Base-by-base conservation (phyloP, 2,888 invertebrate species). In the Apotomis capreana region DNA sequence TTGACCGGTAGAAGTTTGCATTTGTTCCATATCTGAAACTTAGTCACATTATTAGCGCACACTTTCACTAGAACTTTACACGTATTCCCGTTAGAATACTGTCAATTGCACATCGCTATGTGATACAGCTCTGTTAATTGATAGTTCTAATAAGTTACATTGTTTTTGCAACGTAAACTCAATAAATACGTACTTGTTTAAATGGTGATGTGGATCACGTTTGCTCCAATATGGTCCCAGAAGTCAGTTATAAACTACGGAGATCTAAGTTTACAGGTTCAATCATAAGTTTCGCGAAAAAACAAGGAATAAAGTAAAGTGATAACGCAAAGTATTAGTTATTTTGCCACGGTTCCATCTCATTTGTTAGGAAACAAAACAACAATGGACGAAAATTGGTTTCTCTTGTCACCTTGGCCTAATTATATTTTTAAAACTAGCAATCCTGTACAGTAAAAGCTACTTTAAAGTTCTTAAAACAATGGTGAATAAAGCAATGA, bases 1-100 rank as follows among this genome's bases (percentile, higher is more conserved):
- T 78, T 13, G 76, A 69, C 61, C 83, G 74, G 67, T 74, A 0
- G 83, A 75, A 4, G 85, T 79, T 75, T 89, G 91, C 58, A 91
- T 79, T 73, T 88, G 90, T 9, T 92, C 91, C 92, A 92, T 92
- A 64, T 81, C 68, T 72, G 68, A 68, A 72, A 72, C n/a, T 44
- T 51, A 36, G n/a, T 3, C n/a, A 51, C 46, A n/a, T 3, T 4
- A n/a, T 40, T 37, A 55, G 40, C 37, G 6, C 9, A 62, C 37
- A 40, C 52, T 51, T 68, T 62, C 15, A 49, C 46, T 37, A 46
- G 15, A 12, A 15, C 6, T 61, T 26, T 10, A 26, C 12, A 46
- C 12, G 4, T 26, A 61, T 37, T 61, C 9, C 8, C 49, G 8
- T 49, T 49, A 9, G 10, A 6, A 12, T 2, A 6, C 6, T 49